Percentiles rank a stretch among this genome's conserved stretches.
phyloP scores from a whole-genome alignment of 2,888 invertebrate genomes.

The Sturmia bella region DNA sequence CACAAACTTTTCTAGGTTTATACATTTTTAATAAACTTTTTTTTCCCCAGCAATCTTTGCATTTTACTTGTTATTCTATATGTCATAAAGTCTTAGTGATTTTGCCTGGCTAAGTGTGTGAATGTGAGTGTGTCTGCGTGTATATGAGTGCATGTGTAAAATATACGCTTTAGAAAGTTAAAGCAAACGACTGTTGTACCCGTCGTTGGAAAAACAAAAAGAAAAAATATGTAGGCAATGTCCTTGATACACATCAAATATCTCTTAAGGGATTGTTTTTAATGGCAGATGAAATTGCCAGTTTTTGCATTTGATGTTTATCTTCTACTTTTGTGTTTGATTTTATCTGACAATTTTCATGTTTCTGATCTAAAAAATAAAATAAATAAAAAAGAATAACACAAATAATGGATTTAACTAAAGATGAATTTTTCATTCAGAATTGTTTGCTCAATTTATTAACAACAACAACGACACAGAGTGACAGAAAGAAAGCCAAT shows the following conservation, averaged over 20 bases:
- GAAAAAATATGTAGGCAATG: slow-evolving; percentile 41
- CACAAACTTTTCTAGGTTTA: slow-evolving; percentile 18
- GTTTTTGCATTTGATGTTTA: slow-evolving; percentile 14
- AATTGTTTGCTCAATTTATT: too few relatives aligned
- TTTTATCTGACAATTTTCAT: slow-evolving; percentile 13
- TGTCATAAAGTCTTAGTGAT: slow-evolving; percentile 3
- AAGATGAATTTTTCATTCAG: neutral
- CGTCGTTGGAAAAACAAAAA: slow-evolving; percentile 15
- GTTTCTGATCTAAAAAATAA: neutral
- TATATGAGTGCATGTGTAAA: slow-evolving; percentile 11
- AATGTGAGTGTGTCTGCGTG: neutral
- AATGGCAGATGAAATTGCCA: slow-evolving; percentile 28
- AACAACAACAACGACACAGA: too few relatives aligned
- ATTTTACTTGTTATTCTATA: slow-evolving; percentile 21
- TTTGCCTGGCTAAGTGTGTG: neutral
- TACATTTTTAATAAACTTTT: slow-evolving; percentile 56
- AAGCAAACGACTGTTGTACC: slow-evolving; percentile 33
- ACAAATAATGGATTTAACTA: neutral
- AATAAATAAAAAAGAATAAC: neutral
- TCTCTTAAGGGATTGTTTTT: slow-evolving; percentile 50
- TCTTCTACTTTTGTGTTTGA: slow-evolving; percentile 40
- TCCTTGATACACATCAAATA: slow-evolving; percentile 58
- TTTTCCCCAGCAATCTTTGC: neutral
- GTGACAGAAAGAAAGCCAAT: too few relatives aligned
- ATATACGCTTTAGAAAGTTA: slow-evolving; percentile 14